Evolutionary conservation across 2,888 invertebrate species (phyloP).

Genomic region (Eristalinus sepulchralis): DNA sequence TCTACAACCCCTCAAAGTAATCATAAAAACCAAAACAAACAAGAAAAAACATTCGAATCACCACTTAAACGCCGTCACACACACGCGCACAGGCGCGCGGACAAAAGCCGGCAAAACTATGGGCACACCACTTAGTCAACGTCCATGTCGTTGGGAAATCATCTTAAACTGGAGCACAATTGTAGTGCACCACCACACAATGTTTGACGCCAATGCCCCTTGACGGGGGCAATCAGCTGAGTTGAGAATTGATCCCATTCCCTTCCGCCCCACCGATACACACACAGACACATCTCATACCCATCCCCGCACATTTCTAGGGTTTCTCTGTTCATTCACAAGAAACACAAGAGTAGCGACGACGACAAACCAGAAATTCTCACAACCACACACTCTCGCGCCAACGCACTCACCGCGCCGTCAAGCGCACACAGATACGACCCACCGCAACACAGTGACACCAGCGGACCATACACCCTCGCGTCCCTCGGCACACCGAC

Average conservation of each 20-base stretch:
- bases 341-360: slow-evolving; percentile 25
- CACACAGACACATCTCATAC: not conserved
- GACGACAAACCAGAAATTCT: slow-evolving; percentile 15
- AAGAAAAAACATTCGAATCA: not conserved
- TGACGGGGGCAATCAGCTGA: slow-evolving; percentile 53
- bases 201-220: slow-evolving; percentile 63
- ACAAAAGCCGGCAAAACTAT: slow-evolving; percentile 43
- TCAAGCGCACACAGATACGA: slow-evolving; percentile 1
- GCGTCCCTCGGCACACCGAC: not conserved
- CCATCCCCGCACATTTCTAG: not conserved
- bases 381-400: slow-evolving; percentile 13
- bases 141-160: slow-evolving; percentile 38
- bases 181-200: slow-evolving; percentile 28
- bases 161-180: slow-evolving; percentile 52
- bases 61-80: not conserved
- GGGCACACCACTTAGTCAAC: slow-evolving; percentile 38
- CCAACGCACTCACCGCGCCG: not conserved
- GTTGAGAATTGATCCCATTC: slow-evolving; percentile 20
- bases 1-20: slow-evolving; percentile 18
- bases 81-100: not conserved
- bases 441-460: slow-evolving; percentile 9
- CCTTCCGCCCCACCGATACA: not conserved
- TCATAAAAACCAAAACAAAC: not conserved
- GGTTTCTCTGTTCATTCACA: slow-evolving; percentile 59
- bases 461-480: not conserved